Evolutionary conservation across 2,888 invertebrate species (phyloP).

Genomic region (Thelaira solivaga): DNA sequence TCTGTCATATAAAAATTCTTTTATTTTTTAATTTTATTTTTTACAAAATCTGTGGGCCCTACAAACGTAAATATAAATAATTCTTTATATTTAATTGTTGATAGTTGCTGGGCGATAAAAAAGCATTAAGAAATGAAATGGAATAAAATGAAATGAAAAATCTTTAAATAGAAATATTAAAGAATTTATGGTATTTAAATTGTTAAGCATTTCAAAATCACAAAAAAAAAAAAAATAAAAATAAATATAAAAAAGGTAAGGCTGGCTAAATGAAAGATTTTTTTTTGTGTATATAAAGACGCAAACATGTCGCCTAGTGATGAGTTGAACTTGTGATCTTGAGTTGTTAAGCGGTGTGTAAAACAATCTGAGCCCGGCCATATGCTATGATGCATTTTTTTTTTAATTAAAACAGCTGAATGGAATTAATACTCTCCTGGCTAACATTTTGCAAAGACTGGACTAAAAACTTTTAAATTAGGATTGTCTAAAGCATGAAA

Average conservation of each 20-base stretch:
- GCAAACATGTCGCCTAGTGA: conserved; percentile 30
- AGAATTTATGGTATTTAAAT: conserved; percentile 60
- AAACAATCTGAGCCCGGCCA: not conserved
- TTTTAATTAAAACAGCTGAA: not conserved
- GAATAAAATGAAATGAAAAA: conserved; percentile 35
- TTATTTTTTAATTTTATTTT: conserved; percentile 46
- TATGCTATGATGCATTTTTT: not conserved
- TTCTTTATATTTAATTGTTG: conserved; percentile 58
- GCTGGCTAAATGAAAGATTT: conserved; percentile 49
- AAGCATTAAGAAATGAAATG: conserved; percentile 47
- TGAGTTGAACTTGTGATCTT: not conserved
- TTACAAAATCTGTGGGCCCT: conserved; percentile 8
- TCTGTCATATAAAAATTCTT: conserved; percentile 51
- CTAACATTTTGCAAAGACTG: not conserved
- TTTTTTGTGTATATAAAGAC: no score
- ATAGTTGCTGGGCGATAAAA: conserved; percentile 51
- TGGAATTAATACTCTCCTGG: not conserved
- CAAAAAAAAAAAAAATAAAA: not conserved
- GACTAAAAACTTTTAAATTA: not conserved
- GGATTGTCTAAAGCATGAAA: conserved; percentile 7
- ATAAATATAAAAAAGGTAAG: not conserved
- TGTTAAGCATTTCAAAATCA: conserved; percentile 52
- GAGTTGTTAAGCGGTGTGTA: conserved; percentile 4
- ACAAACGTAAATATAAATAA: conserved; percentile 21
- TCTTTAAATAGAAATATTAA: conserved; percentile 55